Percentiles rank a stretch among this genome's conserved stretches.
Conservation (phyloP, 2,888 invertebrate genomes). For the Geophilus truncorum region DNA sequence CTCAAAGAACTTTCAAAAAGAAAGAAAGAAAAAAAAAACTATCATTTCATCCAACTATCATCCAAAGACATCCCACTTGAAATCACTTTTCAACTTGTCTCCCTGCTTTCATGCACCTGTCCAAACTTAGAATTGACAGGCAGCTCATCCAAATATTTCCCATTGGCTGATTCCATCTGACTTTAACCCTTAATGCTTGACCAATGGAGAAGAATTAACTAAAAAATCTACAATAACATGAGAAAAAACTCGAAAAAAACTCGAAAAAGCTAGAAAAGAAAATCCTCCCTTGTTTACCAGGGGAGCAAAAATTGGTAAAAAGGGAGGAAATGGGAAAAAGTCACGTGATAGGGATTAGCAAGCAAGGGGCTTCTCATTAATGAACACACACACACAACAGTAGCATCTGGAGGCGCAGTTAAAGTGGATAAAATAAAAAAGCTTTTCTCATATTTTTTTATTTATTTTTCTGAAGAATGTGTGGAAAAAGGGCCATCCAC, state of each 20-base stretch:
- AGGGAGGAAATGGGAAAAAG: not conserved
- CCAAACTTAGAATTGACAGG: not conserved
- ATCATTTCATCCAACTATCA: slow-evolving; percentile 10
- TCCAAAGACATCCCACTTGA: not conserved
- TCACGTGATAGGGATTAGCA: slow-evolving; percentile 15
- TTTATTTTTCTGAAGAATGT: no score
- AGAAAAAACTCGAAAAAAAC: not conserved
- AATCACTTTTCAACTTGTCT: slow-evolving; percentile 20
- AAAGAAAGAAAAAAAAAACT: not conserved
- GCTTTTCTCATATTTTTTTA: no score
- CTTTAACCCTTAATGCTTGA: no score
- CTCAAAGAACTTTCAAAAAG: no score
- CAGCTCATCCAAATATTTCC: slow-evolving; percentile 7
- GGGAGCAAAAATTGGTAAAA: no score
- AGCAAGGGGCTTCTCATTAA: not conserved
- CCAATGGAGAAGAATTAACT: not conserved
- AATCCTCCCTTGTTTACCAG: no score
- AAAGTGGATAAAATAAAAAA: not conserved
- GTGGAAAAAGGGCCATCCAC: not conserved
- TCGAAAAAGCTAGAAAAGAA: not conserved
- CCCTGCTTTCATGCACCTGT: slow-evolving; percentile 11
- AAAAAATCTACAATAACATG: no score
- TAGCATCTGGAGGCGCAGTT: not conserved
- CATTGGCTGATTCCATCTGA: not conserved
- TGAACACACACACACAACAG: slow-evolving; percentile 23